Evolutionary conservation across 2,888 invertebrate species (phyloP), one percentile per base, ranked within the genome.

Genomic region (Agyllia agylla): DNA sequence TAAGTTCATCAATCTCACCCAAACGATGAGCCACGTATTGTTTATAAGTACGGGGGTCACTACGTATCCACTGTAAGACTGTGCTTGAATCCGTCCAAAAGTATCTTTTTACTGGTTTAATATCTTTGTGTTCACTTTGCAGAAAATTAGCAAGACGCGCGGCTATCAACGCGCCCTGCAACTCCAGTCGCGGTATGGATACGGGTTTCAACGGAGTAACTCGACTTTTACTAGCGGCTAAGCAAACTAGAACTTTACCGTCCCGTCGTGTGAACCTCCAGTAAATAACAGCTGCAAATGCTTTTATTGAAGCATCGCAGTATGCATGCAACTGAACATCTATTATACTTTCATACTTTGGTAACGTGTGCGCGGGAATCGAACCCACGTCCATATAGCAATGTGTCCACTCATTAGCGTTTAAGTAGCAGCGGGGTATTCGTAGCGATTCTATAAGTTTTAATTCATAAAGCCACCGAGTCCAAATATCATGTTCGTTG

Each of bases 291-390:
- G 95, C 86, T n/a, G 94, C 92, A 84, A 91, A 94, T 6, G 95
- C 94, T 35, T 94, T 88, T n/a, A 88, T 84, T 38, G 94, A 92
- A 27, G 94, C 94, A 78, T 95, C 95, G 75, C 94, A 93, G 86
- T 95, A 95, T 1, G 90, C 85, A 85, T 95, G 95, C 73, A 93
- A 57, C 80, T 92, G 73, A n/a, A 13, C 86, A 27, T 31, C 17
- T 31, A 75, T 31, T 91, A 91, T 33, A 49, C n/a, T 24, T 6
- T 75, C 20, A 27, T 70, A 9, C 31, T 77, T 31, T 49, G 78
- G 49, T 57, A 31, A 27, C 15, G 77, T 20, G 38, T 77, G 31
- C 27, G 17, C 38, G 9, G 64, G 64, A 64, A 24, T 64, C 42
- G 84, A 84, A 88, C 88, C 90, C 24, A n/a, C 49, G 70, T 80